Evolutionary conservation across 2,888 invertebrate genomes (phyloP).

Genomic region (Acanthoscelides obtectus): DNA sequence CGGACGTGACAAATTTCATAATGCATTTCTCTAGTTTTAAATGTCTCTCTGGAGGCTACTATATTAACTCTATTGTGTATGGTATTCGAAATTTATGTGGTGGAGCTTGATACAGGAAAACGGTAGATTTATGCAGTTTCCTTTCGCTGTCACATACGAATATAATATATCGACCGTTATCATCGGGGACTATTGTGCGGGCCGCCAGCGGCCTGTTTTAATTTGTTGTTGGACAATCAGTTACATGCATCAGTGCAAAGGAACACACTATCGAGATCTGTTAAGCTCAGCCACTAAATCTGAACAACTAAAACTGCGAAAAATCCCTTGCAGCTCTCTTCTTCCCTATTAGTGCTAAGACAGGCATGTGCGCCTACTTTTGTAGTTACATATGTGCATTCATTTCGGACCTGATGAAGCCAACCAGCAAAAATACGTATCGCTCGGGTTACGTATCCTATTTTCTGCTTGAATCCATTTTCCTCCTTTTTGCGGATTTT

Average conservation of each 20-base stretch:
- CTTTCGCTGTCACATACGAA: background rate
- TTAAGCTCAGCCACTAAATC: too few species aligned
- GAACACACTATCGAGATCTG: too few species aligned
- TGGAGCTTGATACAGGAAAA: background rate
- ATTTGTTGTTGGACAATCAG: background rate
- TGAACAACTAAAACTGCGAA: too few species aligned
- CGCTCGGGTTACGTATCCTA: too few species aligned
- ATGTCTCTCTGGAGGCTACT: background rate
- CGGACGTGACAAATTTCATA: background rate
- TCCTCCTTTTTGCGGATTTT: too few species aligned
- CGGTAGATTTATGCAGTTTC: background rate
- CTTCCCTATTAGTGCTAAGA: too few species aligned
- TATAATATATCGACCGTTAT: background rate
- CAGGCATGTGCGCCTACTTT: too few species aligned
- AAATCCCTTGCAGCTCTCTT: too few species aligned
- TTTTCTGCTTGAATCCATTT: too few species aligned
- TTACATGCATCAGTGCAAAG: background rate
- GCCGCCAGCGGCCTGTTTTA: background rate
- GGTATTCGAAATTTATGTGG: background rate
- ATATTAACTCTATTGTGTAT: background rate
- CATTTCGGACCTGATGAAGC: too few species aligned
- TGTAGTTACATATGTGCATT: too few species aligned
- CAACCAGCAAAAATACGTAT: too few species aligned
- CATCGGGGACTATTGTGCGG: background rate
- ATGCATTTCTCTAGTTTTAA: background rate